A percentile compares a stretch with the other conserved stretches of the same genome.
Conservation (phyloP, 2,888 invertebrate genomes). For the Xanthia icteritia region DNA sequence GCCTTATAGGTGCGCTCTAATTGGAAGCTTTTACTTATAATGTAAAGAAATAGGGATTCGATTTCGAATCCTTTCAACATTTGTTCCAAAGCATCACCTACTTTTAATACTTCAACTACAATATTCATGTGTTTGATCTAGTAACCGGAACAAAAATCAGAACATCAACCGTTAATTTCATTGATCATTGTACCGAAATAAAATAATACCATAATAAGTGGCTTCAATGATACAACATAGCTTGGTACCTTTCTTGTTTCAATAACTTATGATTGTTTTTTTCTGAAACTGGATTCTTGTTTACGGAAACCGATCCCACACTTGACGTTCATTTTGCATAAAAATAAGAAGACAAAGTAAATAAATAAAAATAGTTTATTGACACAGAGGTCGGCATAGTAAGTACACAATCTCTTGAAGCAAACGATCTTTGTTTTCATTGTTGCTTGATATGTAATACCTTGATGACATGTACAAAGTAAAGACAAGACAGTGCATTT, state of each 20-base stretch:
- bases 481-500: not conserved
- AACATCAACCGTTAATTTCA: not conserved
- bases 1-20: not conserved
- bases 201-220: slow-evolving; percentile 8
- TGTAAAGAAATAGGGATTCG: not conserved
- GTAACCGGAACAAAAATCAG: not conserved
- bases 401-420: slow-evolving; percentile 1
- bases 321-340: slow-evolving; percentile 27
- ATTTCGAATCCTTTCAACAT: not conserved
- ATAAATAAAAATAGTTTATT: slow-evolving; percentile 27
- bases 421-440: not conserved
- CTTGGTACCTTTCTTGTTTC: slow-evolving; percentile 20
- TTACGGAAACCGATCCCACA: slow-evolving; percentile 54
- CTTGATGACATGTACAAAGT: not conserved
- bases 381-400: not conserved
- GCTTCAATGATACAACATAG: not conserved
- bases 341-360: slow-evolving; percentile 36
- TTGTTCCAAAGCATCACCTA: not conserved
- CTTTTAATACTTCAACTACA: not conserved
- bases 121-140: not conserved
- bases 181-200: slow-evolving; percentile 32
- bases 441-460: not conserved
- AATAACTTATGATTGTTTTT: slow-evolving; percentile 29
- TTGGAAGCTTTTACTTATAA: not conserved
- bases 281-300: slow-evolving; percentile 51